Evolutionary conservation across 2,797 vertebrate genomes (phyloP).

Genomic region (Ctenopoma kingsleyae): DNA sequence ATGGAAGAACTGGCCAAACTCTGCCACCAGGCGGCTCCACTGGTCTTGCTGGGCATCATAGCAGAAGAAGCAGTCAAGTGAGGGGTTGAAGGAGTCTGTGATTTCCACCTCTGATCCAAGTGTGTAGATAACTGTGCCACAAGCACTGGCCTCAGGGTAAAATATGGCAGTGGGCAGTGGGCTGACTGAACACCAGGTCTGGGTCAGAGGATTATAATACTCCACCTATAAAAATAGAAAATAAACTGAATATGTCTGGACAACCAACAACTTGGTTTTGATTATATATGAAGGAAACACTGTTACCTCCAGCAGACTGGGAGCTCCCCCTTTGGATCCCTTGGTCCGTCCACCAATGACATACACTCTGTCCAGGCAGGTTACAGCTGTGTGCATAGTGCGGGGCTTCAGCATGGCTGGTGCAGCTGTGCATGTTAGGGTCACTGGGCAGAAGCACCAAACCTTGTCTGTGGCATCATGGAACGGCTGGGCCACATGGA

Average conservation of each 20-base stretch:
- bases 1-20: conserved; percentile 97
- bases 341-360: conserved; percentile 93
- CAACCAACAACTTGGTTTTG: not conserved
- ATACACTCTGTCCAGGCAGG: conserved; percentile 89
- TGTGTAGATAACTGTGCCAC: conserved; percentile 91
- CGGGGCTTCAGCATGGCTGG: conserved; percentile 91
- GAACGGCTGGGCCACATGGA: conserved; percentile 90
- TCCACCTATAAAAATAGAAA: conserved; percentile 85
- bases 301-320: conserved; percentile 87
- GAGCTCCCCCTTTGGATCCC: conserved; percentile 84
- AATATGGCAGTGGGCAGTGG: conserved; percentile 92
- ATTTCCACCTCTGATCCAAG: conserved; percentile 95
- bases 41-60: conserved; percentile 92
- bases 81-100: conserved; percentile 95
- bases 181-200: conserved; percentile 91
- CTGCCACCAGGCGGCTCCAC: conserved; percentile 95
- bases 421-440: conserved; percentile 85
- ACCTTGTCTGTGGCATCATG: conserved; percentile 94
- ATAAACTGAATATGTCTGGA: not conserved
- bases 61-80: conserved; percentile 94
- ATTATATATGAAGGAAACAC: not conserved
- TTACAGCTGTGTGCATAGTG: conserved; percentile 94
- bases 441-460: conserved; percentile 95
- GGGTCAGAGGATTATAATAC: conserved; percentile 90
- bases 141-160: conserved; percentile 93